Percentiles rank a stretch among this genome's conserved stretches.
phyloP scores from a whole-genome alignment of 2,888 invertebrate species.

The Microdon myrmicae region DNA sequence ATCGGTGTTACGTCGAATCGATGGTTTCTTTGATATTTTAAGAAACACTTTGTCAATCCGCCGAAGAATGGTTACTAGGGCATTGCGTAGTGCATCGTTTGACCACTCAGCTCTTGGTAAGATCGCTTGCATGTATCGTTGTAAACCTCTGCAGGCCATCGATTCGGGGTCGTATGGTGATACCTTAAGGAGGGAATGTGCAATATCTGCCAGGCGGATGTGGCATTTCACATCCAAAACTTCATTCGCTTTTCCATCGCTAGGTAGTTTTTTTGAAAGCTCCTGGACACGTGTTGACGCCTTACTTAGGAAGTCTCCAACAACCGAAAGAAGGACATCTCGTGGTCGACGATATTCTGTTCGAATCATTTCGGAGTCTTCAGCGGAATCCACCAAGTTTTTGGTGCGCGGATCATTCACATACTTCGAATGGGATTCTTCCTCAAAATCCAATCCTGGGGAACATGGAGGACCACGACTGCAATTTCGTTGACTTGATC shows the following conservation, averaged over 20 bases:
- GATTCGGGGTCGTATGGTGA: slow-evolving; percentile 98
- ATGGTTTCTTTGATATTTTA: slow-evolving; percentile 96
- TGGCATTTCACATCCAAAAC: slow-evolving; percentile 94
- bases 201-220: slow-evolving; percentile 94
- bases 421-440: slow-evolving; percentile 88
- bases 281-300: slow-evolving; percentile 84
- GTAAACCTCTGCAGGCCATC: slow-evolving; percentile 94
- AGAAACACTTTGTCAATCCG: slow-evolving; percentile 95
- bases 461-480: slow-evolving; percentile 78
- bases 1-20: slow-evolving; percentile 90
- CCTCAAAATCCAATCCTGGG: slow-evolving; percentile 87
- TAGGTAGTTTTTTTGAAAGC: slow-evolving; percentile 85
- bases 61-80: slow-evolving; percentile 89
- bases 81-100: slow-evolving; percentile 77
- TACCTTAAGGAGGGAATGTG: slow-evolving; percentile 95
- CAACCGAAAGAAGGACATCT: slow-evolving; percentile 90
- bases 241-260: slow-evolving; percentile 89
- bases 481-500: slow-evolving; percentile 87
- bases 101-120: slow-evolving; percentile 93
- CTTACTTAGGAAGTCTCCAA: slow-evolving; percentile 92
- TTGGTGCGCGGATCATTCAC: slow-evolving; percentile 82
- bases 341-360: slow-evolving; percentile 93
- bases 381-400: slow-evolving; percentile 82
- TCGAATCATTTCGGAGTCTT: slow-evolving; percentile 84
- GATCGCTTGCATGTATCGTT: slow-evolving; percentile 89